Conservation (phyloP, 2,113 vertebrate genomes). For the Nothoprocta perdicaria region DNA sequence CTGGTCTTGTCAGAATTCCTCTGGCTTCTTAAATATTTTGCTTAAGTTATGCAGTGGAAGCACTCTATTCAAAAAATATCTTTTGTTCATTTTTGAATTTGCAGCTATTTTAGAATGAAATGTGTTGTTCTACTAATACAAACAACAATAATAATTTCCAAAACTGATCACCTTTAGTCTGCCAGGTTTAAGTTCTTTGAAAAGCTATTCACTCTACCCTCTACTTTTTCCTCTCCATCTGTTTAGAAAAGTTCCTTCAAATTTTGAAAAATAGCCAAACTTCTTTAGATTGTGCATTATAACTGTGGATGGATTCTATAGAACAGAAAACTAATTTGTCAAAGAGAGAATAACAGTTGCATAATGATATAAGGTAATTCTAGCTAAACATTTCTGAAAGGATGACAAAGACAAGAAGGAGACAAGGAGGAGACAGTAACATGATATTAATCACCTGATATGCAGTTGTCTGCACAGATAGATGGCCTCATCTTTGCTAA, state of each 20-base stretch:
- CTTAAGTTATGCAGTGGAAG: neutral
- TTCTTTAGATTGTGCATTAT: neutral
- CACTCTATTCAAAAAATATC: neutral
- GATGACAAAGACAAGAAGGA: neutral
- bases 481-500: neutral
- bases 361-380: neutral
- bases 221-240: fast-evolving
- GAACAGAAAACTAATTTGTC: neutral
- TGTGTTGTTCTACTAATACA: neutral
- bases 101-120: neutral
- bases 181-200: neutral
- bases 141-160: neutral
- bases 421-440: neutral
- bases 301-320: neutral
- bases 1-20: neutral
- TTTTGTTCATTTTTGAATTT: neutral
- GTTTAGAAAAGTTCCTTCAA: neutral
- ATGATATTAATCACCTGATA: neutral
- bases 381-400: neutral
- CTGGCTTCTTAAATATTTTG: neutral
- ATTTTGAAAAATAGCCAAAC: neutral
- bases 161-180: neutral
- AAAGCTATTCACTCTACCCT: neutral
- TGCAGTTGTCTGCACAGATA: neutral
- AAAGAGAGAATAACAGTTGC: neutral